Evolutionary conservation across 2,888 invertebrate genomes (phyloP).

Genomic region (Nymphalis urticae): DNA sequence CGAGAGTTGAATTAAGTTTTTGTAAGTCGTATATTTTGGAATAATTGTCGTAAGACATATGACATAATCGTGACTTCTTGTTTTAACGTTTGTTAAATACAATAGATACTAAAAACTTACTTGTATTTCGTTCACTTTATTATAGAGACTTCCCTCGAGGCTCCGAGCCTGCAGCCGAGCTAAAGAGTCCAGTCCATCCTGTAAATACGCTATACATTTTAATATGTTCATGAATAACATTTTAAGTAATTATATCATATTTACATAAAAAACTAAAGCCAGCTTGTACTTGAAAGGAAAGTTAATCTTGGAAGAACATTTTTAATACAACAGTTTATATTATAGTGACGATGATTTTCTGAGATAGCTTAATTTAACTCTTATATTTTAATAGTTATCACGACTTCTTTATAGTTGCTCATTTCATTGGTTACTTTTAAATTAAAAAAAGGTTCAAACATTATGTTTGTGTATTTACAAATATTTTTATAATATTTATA

Average conservation of each 20-base stretch:
- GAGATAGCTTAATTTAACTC: neutral
- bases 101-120: constrained; percentile 47
- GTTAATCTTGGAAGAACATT: neutral
- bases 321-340: neutral
- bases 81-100: too few relatives aligned
- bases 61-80: too few relatives aligned
- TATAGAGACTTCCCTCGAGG: constrained; percentile 91
- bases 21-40: too few relatives aligned
- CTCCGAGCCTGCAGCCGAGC: constrained; percentile 89
- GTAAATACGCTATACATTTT: constrained; percentile 50
- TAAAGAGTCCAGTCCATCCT: constrained; percentile 92
- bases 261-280: neutral
- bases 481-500: too few relatives aligned
- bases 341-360: neutral
- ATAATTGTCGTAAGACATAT: too few relatives aligned
- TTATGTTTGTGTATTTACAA: too few relatives aligned
- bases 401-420: neutral
- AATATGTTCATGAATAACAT: constrained; percentile 33
- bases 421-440: constrained; percentile 17
- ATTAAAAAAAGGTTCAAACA: neutral
- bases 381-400: neutral
- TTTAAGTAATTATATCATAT: constrained; percentile 10
- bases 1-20: too few relatives aligned
- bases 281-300: neutral
- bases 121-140: constrained; percentile 95